Conservation (phyloP, 2,888 invertebrate genomes). For the Eupithecia subumbrata region DNA sequence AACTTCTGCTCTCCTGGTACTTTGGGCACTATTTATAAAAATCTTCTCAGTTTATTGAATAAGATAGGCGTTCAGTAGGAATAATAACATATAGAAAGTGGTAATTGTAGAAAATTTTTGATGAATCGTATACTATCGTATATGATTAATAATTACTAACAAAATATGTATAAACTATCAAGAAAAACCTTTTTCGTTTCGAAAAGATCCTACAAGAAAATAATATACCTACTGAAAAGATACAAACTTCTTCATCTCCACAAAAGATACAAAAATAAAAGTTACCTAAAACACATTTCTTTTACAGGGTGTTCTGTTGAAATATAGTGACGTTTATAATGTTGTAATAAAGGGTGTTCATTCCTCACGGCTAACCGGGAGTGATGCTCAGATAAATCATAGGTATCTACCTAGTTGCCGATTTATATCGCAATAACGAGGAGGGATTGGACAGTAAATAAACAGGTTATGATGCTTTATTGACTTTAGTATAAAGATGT, state of each 20-base stretch:
- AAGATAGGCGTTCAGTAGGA: no score
- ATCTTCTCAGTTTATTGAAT: no score
- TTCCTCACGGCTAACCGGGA: conserved; percentile 78
- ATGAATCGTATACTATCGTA: no score
- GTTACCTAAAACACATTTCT: conserved; percentile 2
- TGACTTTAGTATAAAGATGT: conserved; percentile 30
- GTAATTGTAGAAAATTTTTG: no score
- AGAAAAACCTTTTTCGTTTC: no score
- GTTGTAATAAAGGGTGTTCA: conserved; percentile 71
- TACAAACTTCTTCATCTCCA: not conserved
- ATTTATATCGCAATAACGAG: conserved; percentile 80
- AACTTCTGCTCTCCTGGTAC: no score
- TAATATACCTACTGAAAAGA: no score
- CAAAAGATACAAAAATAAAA: conserved; percentile 8
- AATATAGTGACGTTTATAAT: conserved; percentile 66
- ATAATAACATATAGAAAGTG: no score
- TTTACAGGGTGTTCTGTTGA: conserved; percentile 32
- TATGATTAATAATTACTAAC: no score
- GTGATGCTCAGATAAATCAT: conserved; percentile 82
- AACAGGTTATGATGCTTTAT: conserved; percentile 66
- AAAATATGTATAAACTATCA: no score
- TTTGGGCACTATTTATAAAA: no score
- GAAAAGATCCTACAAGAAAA: no score
- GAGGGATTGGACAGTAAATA: conserved; percentile 74
- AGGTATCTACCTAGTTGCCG: conserved; percentile 67